These are phyloP conservation scores for Trachelus troglodyta DNA, from an alignment of 2,888 invertebrate species.

Conservation along the genomic window DNA sequence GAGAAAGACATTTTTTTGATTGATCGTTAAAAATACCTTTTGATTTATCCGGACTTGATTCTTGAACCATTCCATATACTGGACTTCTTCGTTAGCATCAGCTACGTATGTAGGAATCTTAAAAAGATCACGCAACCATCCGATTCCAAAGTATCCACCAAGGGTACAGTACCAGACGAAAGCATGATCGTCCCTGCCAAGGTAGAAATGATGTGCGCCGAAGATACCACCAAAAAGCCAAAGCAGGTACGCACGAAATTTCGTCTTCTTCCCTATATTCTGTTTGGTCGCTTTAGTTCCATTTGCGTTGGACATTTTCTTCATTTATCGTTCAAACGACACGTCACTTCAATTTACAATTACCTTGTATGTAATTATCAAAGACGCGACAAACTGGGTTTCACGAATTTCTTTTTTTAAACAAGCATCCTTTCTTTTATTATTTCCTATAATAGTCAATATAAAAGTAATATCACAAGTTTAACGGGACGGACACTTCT, in stretches of 20 bases:
- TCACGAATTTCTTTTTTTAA: background rate
- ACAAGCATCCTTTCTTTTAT: background rate
- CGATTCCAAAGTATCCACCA: conserved; percentile 86
- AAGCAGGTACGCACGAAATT: conserved; percentile 79
- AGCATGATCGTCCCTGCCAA: conserved; percentile 89
- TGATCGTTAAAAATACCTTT: conserved; percentile 69
- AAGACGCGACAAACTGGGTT: background rate
- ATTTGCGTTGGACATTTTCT: conserved; percentile 5
- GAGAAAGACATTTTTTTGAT: background rate
- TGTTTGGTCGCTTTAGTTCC: conserved; percentile 18
- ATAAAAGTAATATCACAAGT: background rate
- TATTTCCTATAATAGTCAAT: background rate
- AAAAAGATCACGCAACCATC: conserved; percentile 89
- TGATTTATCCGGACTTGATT: conserved; percentile 72
- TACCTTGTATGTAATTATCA: background rate
- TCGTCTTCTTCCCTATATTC: conserved; percentile 59
- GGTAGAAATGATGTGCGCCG: conserved; percentile 92
- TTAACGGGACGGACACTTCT: background rate
- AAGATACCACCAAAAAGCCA: conserved; percentile 92
- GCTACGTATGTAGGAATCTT: conserved; percentile 87
- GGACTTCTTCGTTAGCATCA: conserved; percentile 81
- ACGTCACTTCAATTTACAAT: background rate
- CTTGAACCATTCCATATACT: conserved; percentile 74
- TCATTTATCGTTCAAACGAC: background rate
- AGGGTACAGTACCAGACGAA: conserved; percentile 90